phyloP scores from a whole-genome alignment of 2,113 vertebrate species.

The Alces alces region DNA sequence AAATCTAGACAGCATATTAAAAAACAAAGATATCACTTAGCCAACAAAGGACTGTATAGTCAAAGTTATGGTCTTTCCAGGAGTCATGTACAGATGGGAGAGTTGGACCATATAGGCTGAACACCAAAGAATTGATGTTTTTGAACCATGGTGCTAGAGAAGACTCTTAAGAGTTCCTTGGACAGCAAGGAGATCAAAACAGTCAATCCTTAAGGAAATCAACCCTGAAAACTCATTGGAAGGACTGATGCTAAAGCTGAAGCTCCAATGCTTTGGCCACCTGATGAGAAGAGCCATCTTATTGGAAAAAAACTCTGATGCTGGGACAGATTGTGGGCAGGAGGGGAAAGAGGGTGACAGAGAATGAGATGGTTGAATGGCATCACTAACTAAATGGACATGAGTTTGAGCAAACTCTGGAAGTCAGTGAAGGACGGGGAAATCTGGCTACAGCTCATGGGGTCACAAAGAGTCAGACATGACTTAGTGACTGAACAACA shows the following conservation, averaged over 20 bases:
- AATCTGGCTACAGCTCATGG: not conserved
- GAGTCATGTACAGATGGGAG: not conserved
- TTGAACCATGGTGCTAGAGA: not conserved
- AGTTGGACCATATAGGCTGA: not conserved
- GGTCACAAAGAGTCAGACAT: not conserved
- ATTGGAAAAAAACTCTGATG: not conserved
- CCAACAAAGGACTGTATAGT: not conserved
- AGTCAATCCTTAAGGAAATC: not conserved
- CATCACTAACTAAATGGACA: not conserved
- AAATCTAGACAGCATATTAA: not conserved
- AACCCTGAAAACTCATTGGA: not conserved
- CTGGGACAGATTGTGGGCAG: not conserved
- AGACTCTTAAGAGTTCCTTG: not conserved
- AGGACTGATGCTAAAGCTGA: not conserved
- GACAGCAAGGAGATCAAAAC: not conserved
- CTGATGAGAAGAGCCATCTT: not conserved
- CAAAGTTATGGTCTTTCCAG: not conserved
- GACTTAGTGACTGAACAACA: not conserved
- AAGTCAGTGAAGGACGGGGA: not conserved
- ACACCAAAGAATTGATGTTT: not conserved
- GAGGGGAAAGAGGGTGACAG: not conserved
- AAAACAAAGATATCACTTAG: not conserved
- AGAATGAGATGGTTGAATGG: not conserved
- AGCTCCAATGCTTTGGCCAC: not conserved
- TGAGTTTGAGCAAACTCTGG: not conserved